Conservation (phyloP, 1,140 invertebrate genomes). For the Caenorhabditis latens region DNA sequence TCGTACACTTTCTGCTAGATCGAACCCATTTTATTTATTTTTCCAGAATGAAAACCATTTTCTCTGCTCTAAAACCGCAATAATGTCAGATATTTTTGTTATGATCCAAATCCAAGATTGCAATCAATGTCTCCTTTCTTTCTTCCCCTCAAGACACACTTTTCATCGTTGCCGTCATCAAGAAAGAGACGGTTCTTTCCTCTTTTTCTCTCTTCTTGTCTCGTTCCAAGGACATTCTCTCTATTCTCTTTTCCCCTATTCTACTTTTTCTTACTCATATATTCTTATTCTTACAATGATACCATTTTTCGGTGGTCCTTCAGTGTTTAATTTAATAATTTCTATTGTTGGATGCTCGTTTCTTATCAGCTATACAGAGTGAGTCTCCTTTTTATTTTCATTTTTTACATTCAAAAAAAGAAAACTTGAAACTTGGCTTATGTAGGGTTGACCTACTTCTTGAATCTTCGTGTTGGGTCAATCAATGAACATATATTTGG, state of each 20-base stretch:
- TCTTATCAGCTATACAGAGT: background rate
- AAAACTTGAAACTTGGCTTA: background rate
- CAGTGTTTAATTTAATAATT: background rate
- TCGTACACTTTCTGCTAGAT: no score
- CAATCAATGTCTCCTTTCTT: background rate
- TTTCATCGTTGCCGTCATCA: constrained; percentile 9
- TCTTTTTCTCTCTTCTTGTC: background rate
- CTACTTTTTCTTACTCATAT: background rate
- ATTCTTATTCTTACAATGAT: background rate
- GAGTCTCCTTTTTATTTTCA: background rate
- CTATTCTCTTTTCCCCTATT: background rate
- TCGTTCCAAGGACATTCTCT: constrained; percentile 45
- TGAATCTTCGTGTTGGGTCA: no score
- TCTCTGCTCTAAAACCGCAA: no score
- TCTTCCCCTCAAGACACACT: background rate
- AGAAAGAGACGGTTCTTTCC: background rate
- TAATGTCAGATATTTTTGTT: background rate
- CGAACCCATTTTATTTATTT: no score
- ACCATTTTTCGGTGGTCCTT: background rate
- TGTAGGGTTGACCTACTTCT: background rate
- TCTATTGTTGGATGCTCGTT: background rate
- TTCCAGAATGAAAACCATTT: no score
- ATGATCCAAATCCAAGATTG: constrained; percentile 3
- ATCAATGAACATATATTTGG: no score
- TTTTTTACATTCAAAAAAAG: background rate